Evolutionary conservation across 1,140 invertebrate species (phyloP).

Genomic region (Colletes gigas): DNA sequence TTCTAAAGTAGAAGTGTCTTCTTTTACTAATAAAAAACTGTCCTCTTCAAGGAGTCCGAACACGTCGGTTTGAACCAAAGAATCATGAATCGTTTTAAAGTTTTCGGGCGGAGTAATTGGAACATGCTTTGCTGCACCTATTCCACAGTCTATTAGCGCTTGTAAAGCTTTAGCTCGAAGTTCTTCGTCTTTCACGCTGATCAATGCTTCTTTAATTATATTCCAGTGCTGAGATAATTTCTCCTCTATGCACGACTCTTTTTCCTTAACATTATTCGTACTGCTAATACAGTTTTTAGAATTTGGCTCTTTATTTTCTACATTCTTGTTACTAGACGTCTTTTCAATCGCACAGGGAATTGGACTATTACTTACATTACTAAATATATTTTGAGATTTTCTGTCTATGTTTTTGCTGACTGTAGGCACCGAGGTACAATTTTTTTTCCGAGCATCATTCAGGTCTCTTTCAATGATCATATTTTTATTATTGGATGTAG

Average conservation of each 20-base stretch:
- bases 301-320: neutral
- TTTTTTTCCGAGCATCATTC: neutral
- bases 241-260: neutral
- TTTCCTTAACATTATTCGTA: neutral
- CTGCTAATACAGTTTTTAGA: neutral
- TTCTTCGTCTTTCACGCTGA: slow-evolving; percentile 54
- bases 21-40: slow-evolving; percentile 51
- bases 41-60: slow-evolving; percentile 58
- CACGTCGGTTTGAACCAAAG: slow-evolving; percentile 58
- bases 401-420: neutral
- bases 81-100: slow-evolving; percentile 53
- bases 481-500: slow-evolving; percentile 40
- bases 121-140: slow-evolving; percentile 52
- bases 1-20: slow-evolving; percentile 33
- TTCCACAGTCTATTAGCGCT: slow-evolving; percentile 59
- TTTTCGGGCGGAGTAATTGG: slow-evolving; percentile 29
- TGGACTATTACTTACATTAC: neutral
- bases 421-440: neutral
- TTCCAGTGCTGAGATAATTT: slow-evolving; percentile 27
- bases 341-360: neutral
- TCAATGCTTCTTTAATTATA: slow-evolving; percentile 63
- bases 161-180: slow-evolving; percentile 60
- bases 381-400: neutral
- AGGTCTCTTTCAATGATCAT: neutral
- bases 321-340: neutral